These are phyloP conservation scores for Drosophila nr. perissopoda DNA, from an alignment of 2,888 invertebrate species.

Conservation along the genomic window DNA sequence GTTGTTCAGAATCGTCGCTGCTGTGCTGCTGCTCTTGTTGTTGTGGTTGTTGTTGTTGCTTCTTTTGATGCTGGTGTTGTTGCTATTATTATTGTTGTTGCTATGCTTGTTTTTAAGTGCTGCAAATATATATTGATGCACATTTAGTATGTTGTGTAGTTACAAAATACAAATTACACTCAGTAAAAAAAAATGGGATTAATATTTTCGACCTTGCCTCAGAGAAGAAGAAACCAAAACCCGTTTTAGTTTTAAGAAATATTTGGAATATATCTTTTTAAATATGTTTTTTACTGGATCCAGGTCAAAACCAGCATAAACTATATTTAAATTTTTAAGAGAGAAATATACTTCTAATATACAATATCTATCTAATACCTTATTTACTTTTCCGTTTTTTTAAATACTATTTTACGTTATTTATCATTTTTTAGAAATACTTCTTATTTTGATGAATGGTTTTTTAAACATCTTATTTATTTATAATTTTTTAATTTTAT, in stretches of 20 bases:
- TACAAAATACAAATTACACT: not conserved
- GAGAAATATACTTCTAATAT: not conserved
- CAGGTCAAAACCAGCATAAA: not conserved
- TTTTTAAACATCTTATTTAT: not conserved
- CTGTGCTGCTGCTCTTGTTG: constrained; percentile 34
- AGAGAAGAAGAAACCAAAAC: not conserved
- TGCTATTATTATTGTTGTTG: constrained; percentile 38
- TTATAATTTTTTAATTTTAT: too few species aligned
- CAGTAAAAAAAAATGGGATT: not conserved
- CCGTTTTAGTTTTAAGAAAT: not conserved
- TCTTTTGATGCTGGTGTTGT: constrained; percentile 15
- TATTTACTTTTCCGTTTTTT: not conserved
- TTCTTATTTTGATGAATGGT: not conserved
- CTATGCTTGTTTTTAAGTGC: constrained; percentile 73
- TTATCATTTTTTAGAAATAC: not conserved
- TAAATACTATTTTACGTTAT: not conserved
- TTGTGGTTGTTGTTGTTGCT: constrained; percentile 35
- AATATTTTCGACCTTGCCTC: not conserved
- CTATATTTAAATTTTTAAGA: not conserved
- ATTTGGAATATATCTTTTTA: not conserved
- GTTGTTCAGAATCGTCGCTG: constrained; percentile 53
- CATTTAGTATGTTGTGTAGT: not conserved
- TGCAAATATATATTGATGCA: constrained; percentile 30
- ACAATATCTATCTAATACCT: not conserved
- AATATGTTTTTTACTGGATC: not conserved